phyloP scores from a whole-genome alignment of 53 echinoderm and acorn worm genomes.

The Echinometra lucunter region DNA sequence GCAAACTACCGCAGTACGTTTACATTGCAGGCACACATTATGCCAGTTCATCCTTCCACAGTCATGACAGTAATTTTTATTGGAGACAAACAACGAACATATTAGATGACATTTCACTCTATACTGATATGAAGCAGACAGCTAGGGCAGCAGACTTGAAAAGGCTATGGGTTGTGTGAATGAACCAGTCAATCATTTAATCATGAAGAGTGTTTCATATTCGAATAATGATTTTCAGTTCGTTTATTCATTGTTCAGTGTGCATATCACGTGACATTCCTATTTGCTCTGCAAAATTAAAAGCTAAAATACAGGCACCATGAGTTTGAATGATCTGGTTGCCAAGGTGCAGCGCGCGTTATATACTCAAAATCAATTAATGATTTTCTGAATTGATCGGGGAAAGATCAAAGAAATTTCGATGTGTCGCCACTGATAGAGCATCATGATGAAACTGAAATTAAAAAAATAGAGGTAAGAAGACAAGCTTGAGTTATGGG shows the following conservation, averaged over 20 bases:
- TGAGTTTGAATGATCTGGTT: not conserved
- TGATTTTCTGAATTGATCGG: not conserved
- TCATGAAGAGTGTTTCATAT: constrained; percentile 4
- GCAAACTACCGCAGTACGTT: too few species aligned
- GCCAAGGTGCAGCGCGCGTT: not conserved
- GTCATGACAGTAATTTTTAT: too few species aligned
- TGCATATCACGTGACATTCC: not conserved
- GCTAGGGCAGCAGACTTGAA: not conserved
- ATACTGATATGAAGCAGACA: not conserved
- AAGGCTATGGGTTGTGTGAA: not conserved
- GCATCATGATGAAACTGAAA: not conserved
- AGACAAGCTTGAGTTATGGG: too few species aligned
- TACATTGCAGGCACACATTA: too few species aligned
- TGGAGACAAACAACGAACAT: not conserved
- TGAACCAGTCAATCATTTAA: not conserved
- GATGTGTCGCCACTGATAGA: not conserved
- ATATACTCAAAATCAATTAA: not conserved
- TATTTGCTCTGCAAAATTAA: not conserved
- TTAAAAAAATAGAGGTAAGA: too few species aligned
- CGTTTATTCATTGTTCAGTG: not conserved
- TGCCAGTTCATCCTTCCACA: too few species aligned
- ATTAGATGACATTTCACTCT: not conserved
- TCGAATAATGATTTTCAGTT: not conserved
- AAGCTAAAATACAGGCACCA: not conserved
- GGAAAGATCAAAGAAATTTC: not conserved